Base-by-base conservation (phyloP, 1,140 invertebrate species). In the Tetragnatha versicolor region DNA sequence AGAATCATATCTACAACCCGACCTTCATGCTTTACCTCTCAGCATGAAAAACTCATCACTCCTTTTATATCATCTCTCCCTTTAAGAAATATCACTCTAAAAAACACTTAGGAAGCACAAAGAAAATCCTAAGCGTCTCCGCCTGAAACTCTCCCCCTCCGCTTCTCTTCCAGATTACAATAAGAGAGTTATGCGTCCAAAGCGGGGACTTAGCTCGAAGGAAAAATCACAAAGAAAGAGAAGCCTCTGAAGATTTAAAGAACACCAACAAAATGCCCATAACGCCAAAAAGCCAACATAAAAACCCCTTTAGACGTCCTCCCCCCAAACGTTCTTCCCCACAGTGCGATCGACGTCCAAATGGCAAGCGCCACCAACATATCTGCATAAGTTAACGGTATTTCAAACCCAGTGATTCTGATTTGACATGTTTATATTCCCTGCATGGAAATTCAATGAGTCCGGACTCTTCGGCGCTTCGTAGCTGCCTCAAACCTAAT, bases 351-450 rank as follows among this genome's bases (percentile, higher is more conserved):
- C 69, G 69, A 73, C 69, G 60, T n/a, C 51, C 60, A 33, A 73
- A 73, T 73, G 10, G 51, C 49, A 37, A 69, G 33, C 66, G 53
- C 66, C 39, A 69, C n/a, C 33, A 12, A 22, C n/a, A 6, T 53
- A 73, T 73, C 69, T 73, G 69, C 69, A 73, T 73, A 73, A 73
- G 69, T 73, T 73, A 60, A 53, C 49, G 33, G 49, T 73, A 73
- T 73, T 73, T 73, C 69, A 73, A 60, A 73, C 51, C 6, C 69
- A 42, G 69, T 60, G 69, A 73, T 73, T 73, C 69, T 73, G 69
- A 73, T 73, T 73, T 73, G 69, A 58, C 69, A 60, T 73, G 51
- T 73, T 73, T 73, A 73, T 73, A 73, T 60, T 60, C 69, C 60
- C 31, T 45, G 69, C 69, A 73, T 73, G 69, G 69, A 73, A 73